These are phyloP conservation scores for Beaufortia kweichowensis DNA, from an alignment of 2,113 vertebrate species.

Conservation along the genomic window DNA sequence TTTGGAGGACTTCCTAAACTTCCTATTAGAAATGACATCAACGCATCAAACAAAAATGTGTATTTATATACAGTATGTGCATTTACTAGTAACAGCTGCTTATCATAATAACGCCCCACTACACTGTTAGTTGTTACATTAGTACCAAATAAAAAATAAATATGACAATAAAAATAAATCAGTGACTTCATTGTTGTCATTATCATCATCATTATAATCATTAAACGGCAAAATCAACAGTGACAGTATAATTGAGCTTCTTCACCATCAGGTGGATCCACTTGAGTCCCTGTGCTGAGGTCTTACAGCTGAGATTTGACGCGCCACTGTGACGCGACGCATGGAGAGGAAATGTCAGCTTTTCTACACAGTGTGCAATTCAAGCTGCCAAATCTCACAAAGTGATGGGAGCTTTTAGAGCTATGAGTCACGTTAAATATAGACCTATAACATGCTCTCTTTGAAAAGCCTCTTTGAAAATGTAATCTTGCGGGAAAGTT, in stretches of 20 bases:
- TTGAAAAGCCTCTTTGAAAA: slow-evolving; percentile 64
- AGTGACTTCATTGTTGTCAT: slow-evolving; percentile 1
- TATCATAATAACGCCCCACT: background rate
- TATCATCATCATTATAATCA: slow-evolving; percentile 29
- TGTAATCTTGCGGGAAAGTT: slow-evolving; percentile 61
- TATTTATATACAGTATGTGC: no score
- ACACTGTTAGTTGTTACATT: background rate
- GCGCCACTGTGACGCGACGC: background rate
- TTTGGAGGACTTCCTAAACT: no score
- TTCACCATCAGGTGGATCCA: slow-evolving; percentile 17
- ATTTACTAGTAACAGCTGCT: background rate
- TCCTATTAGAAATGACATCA: no score
- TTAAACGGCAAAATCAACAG: background rate
- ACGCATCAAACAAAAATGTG: no score
- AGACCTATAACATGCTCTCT: slow-evolving; percentile 63
- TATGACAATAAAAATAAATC: slow-evolving; percentile 4
- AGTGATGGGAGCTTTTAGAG: slow-evolving; percentile 73
- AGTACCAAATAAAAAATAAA: slow-evolving; percentile 20
- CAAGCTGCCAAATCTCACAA: slow-evolving; percentile 64
- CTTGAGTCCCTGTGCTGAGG: background rate
- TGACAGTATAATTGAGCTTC: slow-evolving; percentile 20
- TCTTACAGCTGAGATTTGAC: slow-evolving; percentile 8
- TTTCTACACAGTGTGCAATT: slow-evolving; percentile 57
- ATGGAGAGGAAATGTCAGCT: slow-evolving; percentile 65
- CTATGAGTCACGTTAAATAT: slow-evolving; percentile 71